Percentiles rank a stretch among this genome's conserved stretches.
Evolutionary conservation across 2,888 invertebrate genomes (phyloP).

Genomic region (Coenonympha arcania): DNA sequence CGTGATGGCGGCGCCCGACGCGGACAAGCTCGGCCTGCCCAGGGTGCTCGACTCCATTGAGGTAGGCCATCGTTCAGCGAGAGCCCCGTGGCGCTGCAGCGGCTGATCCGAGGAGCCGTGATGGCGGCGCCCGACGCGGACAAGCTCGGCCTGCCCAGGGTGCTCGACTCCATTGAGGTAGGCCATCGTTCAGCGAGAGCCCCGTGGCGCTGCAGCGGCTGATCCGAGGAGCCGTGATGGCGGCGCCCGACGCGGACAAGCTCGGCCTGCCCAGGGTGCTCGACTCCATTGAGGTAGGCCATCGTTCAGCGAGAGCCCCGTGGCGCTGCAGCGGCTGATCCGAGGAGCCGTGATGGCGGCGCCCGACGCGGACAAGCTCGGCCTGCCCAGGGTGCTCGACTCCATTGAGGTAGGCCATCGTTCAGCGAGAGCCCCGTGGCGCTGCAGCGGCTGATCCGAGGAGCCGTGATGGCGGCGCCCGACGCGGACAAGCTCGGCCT

Average conservation of each 20-base stretch:
- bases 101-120: constrained; percentile 88
- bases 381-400: constrained; percentile 93
- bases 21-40: constrained; percentile 96
- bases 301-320: too few relatives aligned
- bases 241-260: constrained; percentile 96
- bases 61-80: too few relatives aligned
- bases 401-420: constrained; percentile 94
- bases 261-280: constrained; percentile 94
- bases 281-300: constrained; percentile 93
- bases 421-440: too few relatives aligned
- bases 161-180: constrained; percentile 94
- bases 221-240: constrained; percentile 90
- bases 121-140: constrained; percentile 96
- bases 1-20: constrained; percentile 94
- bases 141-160: constrained; percentile 94
- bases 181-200: too few relatives aligned
- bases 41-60: constrained; percentile 94
- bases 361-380: constrained; percentile 96
- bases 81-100: constrained; percentile 91
- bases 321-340: constrained; percentile 90
- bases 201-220: constrained; percentile 90
- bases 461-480: constrained; percentile 91
- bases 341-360: constrained; percentile 91
- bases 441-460: constrained; percentile 89
- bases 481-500: constrained; percentile 97